Base-by-base conservation (phyloP, 2,888 invertebrate genomes). In the Myopa tessellatipennis region DNA sequence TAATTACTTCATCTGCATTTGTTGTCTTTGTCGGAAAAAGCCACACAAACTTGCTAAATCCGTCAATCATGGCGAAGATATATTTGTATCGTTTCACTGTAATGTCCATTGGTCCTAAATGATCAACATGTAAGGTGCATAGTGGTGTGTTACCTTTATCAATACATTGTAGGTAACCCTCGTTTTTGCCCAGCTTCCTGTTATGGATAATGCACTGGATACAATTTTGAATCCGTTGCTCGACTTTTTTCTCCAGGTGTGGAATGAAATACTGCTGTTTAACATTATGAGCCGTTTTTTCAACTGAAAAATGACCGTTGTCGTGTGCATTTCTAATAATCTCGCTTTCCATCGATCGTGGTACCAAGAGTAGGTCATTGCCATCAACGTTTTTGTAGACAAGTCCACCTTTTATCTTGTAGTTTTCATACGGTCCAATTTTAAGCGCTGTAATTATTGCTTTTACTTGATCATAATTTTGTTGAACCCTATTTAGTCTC, bases 91-190 rank as follows among this genome's bases (percentile, higher is more conserved):
- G 16, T n/a, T 71, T 52, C 34, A 34, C 16, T n/a, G 50, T 52
- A 4, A n/a, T 34, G 26, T 71, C 50, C 55, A 71, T 71, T 36
- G 67, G 67, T 16, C 67, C 67, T 6, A 67, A 34, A n/a, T 71
- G 71, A 12, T 71, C 71, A 16, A 52, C 18, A 18, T 71, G 71
- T 52, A 71, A n/a, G 4, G 71, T 71, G 34, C 14, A n/a, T 71
- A 71, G 55, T 8, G 71, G 71, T 12, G n/a, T 7, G 18, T 71
- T n/a, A 34, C 71, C 71, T 52, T 71, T 71, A 34, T 50, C 18
- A 52, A 71, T 50, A 8, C 10, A n/a, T 69, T 68, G n/a, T 12
- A 68, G 6, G 6, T 70, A 14, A 16, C 58, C 26, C 26, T 26
- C 26, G n/a, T 26, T 26, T 26, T 26, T 26, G 26, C 26, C 26